A percentile compares a stretch with the other conserved stretches of the same genome.
Evolutionary conservation across 2,113 vertebrate species (phyloP).

Genomic region (Neopipo cinnamomea): DNA sequence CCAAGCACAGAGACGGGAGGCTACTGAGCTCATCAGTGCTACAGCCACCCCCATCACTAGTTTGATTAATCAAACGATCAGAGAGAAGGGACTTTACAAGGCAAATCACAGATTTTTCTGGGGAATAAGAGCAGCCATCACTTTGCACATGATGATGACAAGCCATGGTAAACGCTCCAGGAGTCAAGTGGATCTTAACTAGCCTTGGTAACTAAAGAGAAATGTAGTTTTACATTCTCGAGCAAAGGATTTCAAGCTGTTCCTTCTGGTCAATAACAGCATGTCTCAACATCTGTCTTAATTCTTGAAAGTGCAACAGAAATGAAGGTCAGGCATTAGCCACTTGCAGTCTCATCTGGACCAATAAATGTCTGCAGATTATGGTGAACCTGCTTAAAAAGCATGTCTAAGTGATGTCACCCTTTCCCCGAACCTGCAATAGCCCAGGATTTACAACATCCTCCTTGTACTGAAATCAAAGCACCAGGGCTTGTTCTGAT

Average conservation of each 20-base stretch:
- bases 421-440: slow-evolving; percentile 19
- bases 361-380: slow-evolving; percentile 22
- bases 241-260: slow-evolving; percentile 2
- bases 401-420: slow-evolving; percentile 39
- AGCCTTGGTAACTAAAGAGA: not conserved
- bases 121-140: not conserved
- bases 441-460: slow-evolving; percentile 47
- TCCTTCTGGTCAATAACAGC: not conserved
- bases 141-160: not conserved
- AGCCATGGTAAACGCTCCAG: not conserved
- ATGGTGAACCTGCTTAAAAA: slow-evolving; percentile 1
- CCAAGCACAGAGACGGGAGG: not conserved
- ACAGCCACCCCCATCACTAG: not conserved
- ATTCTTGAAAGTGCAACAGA: slow-evolving; percentile 26
- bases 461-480: slow-evolving; percentile 54
- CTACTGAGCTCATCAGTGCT: not conserved
- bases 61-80: fast-evolving
- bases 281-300: not conserved
- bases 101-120: not conserved
- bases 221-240: not conserved
- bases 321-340: not conserved
- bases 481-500: slow-evolving; percentile 16
- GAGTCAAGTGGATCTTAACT: not conserved
- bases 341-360: slow-evolving; percentile 40
- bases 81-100: not conserved